A percentile compares a stretch with the other conserved stretches of the same genome.
These are phyloP conservation scores for Genyomyrus donnyi DNA, from an alignment of 2,113 vertebrate genomes.

Conservation along the genomic window DNA sequence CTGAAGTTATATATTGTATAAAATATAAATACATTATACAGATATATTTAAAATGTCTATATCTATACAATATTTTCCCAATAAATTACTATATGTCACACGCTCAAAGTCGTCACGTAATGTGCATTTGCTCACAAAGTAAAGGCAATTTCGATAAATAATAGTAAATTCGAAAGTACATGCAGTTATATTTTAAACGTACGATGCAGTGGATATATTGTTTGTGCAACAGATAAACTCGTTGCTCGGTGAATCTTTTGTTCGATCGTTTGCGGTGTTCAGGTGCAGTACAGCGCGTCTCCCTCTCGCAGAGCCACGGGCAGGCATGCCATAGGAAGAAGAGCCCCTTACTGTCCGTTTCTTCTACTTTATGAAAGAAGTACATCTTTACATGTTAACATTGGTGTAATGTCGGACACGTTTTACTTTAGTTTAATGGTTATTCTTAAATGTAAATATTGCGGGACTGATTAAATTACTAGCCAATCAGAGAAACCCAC, in stretches of 20 bases:
- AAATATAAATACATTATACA: neutral
- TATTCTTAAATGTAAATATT: neutral
- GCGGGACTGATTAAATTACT: neutral
- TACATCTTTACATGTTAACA: neutral
- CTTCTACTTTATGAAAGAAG: neutral
- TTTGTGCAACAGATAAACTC: neutral
- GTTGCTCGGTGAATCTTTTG: neutral
- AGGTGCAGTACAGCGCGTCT: neutral
- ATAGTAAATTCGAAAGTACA: neutral
- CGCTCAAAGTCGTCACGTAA: neutral
- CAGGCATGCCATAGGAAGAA: neutral
- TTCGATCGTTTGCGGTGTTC: conserved; percentile 2
- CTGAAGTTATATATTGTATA: neutral
- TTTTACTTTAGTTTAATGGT: neutral
- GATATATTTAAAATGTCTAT: neutral
- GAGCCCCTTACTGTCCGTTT: neutral
- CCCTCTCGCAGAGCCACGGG: neutral
- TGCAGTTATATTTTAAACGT: neutral
- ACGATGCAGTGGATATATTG: neutral
- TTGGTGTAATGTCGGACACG: neutral
- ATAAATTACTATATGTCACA: neutral
- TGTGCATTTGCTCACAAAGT: neutral
- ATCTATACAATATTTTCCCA: neutral
- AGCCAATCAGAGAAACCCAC: conserved; percentile 2
- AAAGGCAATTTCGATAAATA: neutral